Percentiles rank a stretch among this genome's conserved stretches.
These are phyloP conservation scores for Labroides dimidiatus DNA, from an alignment of 2,797 vertebrate genomes.

Conservation along the genomic window DNA sequence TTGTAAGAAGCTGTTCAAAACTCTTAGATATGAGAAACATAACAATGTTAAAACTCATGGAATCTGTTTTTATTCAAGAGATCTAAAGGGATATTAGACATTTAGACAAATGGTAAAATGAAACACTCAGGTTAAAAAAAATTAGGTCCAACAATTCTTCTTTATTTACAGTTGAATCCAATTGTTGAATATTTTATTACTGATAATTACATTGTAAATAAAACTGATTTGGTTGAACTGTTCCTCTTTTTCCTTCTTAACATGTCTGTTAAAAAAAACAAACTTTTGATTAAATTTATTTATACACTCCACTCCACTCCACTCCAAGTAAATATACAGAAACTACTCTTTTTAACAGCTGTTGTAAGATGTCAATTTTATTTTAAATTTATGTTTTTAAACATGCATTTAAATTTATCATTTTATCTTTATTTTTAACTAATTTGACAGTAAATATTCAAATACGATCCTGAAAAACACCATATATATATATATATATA, in stretches of 20 bases:
- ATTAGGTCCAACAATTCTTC: not conserved
- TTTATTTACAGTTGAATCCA: not conserved
- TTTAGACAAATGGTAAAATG: not conserved
- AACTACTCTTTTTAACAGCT: not conserved
- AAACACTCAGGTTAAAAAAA: not conserved
- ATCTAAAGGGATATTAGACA: not conserved
- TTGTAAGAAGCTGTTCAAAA: not conserved
- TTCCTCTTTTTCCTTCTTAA: not conserved
- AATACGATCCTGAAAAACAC: not conserved
- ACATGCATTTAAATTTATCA: not conserved
- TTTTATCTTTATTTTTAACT: not conserved
- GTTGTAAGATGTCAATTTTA: not conserved
- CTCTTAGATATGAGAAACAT: not conserved
- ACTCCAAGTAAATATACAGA: not conserved
- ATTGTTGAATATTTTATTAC: not conserved
- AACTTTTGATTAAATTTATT: not conserved
- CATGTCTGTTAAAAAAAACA: constrained; percentile 8
- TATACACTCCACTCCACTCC: not conserved
- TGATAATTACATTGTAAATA: not conserved
- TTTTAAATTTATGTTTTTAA: not conserved
- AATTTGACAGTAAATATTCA: not conserved
- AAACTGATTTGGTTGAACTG: constrained; percentile 2
- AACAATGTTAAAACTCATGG: not conserved
- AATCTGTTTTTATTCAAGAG: constrained; percentile 11
- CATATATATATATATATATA: not conserved